Base-by-base conservation (phyloP, 2,797 vertebrate species). In the Tapera naevia region DNA sequence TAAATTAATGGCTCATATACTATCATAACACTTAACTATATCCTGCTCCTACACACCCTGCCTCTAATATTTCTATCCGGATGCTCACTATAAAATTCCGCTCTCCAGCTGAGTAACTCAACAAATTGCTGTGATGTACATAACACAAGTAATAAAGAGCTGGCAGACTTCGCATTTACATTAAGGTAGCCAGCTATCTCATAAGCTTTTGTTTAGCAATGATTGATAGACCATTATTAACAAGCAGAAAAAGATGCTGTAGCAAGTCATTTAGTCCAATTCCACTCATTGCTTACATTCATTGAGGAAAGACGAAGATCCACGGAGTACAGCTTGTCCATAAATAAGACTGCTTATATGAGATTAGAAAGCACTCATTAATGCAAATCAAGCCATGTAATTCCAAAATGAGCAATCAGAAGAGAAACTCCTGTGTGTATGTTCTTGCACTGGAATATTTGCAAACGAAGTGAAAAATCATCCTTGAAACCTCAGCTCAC, bases 81-180 rank as follows among this genome's bases (percentile, higher is more conserved):
- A 69, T 30, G 43, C n/a, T 93, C 74, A 61, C 25, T 80, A 69
- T 51, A 60, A 91, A 92, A 90, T 53, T 83, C 25, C 89, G 88
- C 72, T 93, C 72, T 93, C 80, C 43, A 28, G 43, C 2, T 92
- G 74, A 94, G 58, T 57, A 89, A 88, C 50, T 88, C 46, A 65
- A 50, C 73, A 94, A 94, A 94, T 88, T 90, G 45, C 65, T 80
- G 39, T 45, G 51, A 73, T 53, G 60, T 81, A 71, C 80, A 66
- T 88, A 91, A 90, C 56, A 69, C 39, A 65, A 50, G 88, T 90
- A 96, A 94, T 95, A 74, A 95, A 93, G 67, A 89, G 65, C 41
- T 87, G 88, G 89, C 73, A 91, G 88, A 86, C 51, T n/a, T 86
- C 81, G 89, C 32, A 41, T 35, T 39, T 48, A 50, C 80, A 57